These are phyloP conservation scores for Chrysogorgia sp. DNA, from an alignment of 92 coral and sea anemone species.

Conservation along the genomic window DNA sequence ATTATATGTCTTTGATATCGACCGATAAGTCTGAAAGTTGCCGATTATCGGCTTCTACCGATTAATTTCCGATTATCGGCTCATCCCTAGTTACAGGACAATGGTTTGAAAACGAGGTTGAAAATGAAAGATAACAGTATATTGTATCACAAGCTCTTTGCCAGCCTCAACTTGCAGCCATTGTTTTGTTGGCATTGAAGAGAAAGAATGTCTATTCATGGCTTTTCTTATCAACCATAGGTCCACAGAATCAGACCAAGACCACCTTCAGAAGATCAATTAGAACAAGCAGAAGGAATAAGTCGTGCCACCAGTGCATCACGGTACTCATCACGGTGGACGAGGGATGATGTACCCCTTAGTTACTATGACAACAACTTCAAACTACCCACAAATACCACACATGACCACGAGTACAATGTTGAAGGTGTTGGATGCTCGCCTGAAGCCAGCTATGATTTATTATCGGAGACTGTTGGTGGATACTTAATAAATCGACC, in stretches of 20 bases:
- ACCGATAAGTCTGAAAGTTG: too few species aligned
- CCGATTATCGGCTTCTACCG: too few species aligned
- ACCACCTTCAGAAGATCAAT: neutral
- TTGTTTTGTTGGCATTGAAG: too few species aligned
- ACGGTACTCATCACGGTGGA: slow-evolving; percentile 29
- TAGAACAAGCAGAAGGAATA: neutral
- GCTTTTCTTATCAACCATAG: neutral
- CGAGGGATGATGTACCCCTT: slow-evolving; percentile 7
- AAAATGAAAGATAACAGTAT: too few species aligned
- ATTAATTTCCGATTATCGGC: too few species aligned
- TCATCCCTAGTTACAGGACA: too few species aligned
- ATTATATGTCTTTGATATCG: too few species aligned
- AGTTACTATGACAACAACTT: neutral
- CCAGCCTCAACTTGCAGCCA: too few species aligned
- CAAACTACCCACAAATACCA: neutral
- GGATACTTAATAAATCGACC: neutral
- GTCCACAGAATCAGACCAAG: slow-evolving; percentile 1
- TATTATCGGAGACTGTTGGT: neutral
- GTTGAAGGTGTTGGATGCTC: neutral
- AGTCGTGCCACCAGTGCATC: slow-evolving; percentile 30
- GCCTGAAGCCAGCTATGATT: neutral
- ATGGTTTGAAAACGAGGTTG: too few species aligned
- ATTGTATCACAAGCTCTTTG: too few species aligned
- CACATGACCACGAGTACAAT: neutral
- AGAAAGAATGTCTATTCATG: too few species aligned